Conservation (phyloP, 2,888 invertebrate genomes). For the Melolontha melolontha region DNA sequence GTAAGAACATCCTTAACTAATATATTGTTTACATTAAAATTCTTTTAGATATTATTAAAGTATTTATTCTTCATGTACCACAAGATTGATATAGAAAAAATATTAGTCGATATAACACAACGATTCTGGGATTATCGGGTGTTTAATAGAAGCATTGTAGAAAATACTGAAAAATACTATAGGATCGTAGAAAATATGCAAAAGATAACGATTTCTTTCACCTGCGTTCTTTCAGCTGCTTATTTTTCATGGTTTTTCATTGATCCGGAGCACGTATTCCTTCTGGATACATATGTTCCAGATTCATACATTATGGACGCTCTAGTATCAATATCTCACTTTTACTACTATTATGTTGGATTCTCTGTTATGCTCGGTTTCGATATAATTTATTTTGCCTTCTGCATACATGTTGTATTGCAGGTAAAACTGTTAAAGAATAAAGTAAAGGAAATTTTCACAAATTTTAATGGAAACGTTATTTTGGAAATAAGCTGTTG, state of each 20-base stretch:
- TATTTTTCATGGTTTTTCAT: too few relatives aligned
- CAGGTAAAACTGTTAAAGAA: conserved; percentile 4
- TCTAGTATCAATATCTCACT: not conserved
- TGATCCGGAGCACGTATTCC: too few relatives aligned
- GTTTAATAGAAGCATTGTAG: too few relatives aligned
- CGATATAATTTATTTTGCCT: not conserved
- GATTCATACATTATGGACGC: not conserved
- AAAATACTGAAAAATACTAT: too few relatives aligned
- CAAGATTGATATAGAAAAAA: not conserved
- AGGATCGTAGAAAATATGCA: too few relatives aligned
- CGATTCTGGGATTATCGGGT: not conserved
- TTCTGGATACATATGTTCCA: not conserved
- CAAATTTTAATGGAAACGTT: not conserved
- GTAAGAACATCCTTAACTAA: too few relatives aligned
- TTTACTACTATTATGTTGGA: not conserved
- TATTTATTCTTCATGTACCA: conserved; percentile 9
- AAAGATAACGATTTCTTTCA: too few relatives aligned
- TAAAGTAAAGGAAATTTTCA: conserved; percentile 1
- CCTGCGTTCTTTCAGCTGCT: too few relatives aligned
- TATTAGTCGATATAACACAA: not conserved
- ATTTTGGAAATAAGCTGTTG: not conserved
- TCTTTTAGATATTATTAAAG: not conserved
- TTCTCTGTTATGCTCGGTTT: not conserved
- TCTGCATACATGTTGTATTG: not conserved
- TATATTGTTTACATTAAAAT: too few relatives aligned